phyloP scores from a whole-genome alignment of 1,140 invertebrate genomes.

The Phymorhynchus buccinoides region DNA sequence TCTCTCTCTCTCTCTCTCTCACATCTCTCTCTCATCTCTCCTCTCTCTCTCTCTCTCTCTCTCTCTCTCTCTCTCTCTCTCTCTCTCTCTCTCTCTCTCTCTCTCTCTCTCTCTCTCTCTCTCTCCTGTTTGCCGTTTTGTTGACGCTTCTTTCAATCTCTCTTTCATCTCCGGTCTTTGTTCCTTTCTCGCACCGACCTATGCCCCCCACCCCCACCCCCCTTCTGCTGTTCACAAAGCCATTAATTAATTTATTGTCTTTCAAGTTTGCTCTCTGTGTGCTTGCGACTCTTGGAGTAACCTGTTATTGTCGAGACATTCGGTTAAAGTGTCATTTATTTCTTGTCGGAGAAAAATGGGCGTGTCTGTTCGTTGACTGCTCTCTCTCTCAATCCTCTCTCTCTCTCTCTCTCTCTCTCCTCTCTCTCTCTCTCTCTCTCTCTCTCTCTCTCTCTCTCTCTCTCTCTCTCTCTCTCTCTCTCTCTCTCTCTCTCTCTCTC shows the following conservation, averaged over 20 bases:
- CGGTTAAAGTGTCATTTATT: too few species aligned
- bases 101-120: constrained; percentile 19
- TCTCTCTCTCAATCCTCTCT: neutral
- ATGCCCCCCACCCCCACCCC: too few species aligned
- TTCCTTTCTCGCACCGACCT: too few species aligned
- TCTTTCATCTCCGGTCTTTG: too few species aligned
- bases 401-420: neutral
- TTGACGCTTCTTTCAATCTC: neutral
- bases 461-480: neutral
- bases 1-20: constrained; percentile 9
- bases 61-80: neutral
- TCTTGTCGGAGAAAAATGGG: too few species aligned
- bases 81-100: neutral
- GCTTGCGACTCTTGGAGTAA: too few species aligned
- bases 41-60: neutral
- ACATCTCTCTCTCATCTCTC: constrained; percentile 15
- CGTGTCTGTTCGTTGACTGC: neutral
- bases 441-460: neutral
- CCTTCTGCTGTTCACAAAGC: too few species aligned
- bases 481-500: neutral
- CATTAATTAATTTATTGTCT: neutral
- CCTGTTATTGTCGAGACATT: neutral
- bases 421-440: neutral
- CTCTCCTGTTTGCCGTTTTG: neutral
- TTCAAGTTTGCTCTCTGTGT: neutral